Conservation (phyloP, 2,113 vertebrate species). For the Galemys pyrenaicus region DNA sequence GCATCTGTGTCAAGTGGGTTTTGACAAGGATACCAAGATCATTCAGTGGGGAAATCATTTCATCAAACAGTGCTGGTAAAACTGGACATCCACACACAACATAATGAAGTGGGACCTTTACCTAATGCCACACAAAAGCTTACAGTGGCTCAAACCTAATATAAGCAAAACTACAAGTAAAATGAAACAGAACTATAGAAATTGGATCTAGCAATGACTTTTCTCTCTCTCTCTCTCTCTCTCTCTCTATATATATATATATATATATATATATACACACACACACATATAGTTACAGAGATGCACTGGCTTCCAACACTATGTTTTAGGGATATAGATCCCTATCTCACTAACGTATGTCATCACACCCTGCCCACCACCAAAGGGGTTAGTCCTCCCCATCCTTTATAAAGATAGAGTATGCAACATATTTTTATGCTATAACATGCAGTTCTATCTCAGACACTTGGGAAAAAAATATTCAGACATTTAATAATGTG, state of each 20-base stretch:
- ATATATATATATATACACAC: too few species aligned
- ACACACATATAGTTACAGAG: too few species aligned
- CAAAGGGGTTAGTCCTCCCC: neutral
- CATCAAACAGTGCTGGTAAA: neutral
- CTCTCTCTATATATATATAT: too few species aligned
- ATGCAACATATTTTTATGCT: neutral
- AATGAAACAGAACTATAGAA: neutral
- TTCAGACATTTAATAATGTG: neutral
- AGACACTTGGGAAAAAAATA: neutral
- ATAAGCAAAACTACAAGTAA: neutral
- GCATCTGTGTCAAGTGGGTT: neutral
- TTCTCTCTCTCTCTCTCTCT: too few species aligned
- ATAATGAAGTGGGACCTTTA: neutral
- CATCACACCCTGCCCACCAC: neutral
- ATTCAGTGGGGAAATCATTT: neutral
- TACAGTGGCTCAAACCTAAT: neutral
- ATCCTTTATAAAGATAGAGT: constrained; percentile 1
- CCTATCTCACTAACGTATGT: too few species aligned
- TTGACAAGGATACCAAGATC: neutral
- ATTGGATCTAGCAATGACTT: neutral
- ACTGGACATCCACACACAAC: neutral
- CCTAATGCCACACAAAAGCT: neutral
- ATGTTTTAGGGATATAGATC: too few species aligned
- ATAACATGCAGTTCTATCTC: neutral
- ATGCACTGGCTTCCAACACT: too few species aligned